phyloP scores from a whole-genome alignment of 2,888 invertebrate species.

The Acutogordius australiensis region DNA sequence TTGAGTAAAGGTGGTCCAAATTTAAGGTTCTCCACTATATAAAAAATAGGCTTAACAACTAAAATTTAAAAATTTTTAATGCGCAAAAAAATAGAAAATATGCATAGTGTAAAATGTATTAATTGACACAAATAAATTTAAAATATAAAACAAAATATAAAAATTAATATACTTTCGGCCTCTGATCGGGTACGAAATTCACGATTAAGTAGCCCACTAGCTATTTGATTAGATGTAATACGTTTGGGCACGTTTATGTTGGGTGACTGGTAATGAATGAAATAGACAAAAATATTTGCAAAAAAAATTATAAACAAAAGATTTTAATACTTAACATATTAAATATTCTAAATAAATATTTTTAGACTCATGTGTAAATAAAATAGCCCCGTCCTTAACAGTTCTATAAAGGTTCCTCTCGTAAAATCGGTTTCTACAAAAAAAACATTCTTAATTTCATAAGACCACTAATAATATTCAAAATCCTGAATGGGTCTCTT shows the following conservation, averaged over 20 bases:
- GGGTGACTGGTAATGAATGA: not conserved
- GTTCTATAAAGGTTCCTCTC: no score
- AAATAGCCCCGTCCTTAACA: no score
- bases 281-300: not conserved
- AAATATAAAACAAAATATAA: constrained; percentile 7
- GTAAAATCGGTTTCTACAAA: no score
- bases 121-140: not conserved
- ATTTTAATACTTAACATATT: no score
- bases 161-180: constrained; percentile 6
- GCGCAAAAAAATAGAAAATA: not conserved
- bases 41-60: constrained; percentile 10
- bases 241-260: not conserved
- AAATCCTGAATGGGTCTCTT: no score
- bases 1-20: constrained; percentile 19
- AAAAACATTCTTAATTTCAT: no score
- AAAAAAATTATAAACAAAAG: no score
- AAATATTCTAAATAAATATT: no score
- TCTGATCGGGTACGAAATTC: constrained; percentile 9
- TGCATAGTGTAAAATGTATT: no score
- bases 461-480: no score
- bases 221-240: not conserved
- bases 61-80: not conserved
- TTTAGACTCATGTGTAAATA: no score
- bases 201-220: not conserved
- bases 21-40: constrained; percentile 22